Evolutionary conservation across 2,797 vertebrate genomes (phyloP), one percentile per base, ranked within the genome.

Genomic region (Meda fulgida): DNA sequence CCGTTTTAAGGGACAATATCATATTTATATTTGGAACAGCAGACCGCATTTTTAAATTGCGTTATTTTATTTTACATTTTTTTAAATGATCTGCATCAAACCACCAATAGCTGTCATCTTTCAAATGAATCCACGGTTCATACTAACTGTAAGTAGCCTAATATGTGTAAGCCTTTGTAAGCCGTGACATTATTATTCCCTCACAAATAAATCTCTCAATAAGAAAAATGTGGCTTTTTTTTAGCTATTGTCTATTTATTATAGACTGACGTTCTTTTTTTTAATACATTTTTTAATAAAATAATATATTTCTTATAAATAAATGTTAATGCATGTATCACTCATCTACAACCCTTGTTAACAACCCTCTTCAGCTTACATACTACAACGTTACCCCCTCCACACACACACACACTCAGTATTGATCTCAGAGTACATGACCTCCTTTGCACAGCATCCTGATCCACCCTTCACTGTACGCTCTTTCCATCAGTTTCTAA

Each of bases 381-480:
- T 40, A 51, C 9, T 6, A 48, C 55, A 63, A 34, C 29, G 3
- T 4, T 7, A 40, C 19, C 34, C 36, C 18, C 8, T 29, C 29
- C 29, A 3, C 19, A 23, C 19, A 69, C 21, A 8, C 66, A 23
- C 21, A 0, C 38, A 11, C 55, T 13, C 38, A 65, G 18, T 63
- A 85, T 80, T 73, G 84, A 79, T 78, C 48, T 84, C 34, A 18
- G n/a, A 34, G 73, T 46, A 55, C 82, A 55, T 69, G 31, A 43
- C 83, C 75, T 84, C 46, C 48, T 80, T 71, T 66, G 38, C 48
- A 73, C 53, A 46, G 55, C 36, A 40, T 77, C 26, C 66, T 84
- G 73, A 81, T 87, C 83, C 78, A 84, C 78, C 36, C 51, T 77
- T 80, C 82, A 83, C 26, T 70, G 10, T 80, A 60, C 16, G n/a